A percentile compares a stretch with the other conserved stretches of the same genome.
Evolutionary conservation across 2,113 vertebrate genomes (phyloP).

Genomic region (Scopus umbretta): DNA sequence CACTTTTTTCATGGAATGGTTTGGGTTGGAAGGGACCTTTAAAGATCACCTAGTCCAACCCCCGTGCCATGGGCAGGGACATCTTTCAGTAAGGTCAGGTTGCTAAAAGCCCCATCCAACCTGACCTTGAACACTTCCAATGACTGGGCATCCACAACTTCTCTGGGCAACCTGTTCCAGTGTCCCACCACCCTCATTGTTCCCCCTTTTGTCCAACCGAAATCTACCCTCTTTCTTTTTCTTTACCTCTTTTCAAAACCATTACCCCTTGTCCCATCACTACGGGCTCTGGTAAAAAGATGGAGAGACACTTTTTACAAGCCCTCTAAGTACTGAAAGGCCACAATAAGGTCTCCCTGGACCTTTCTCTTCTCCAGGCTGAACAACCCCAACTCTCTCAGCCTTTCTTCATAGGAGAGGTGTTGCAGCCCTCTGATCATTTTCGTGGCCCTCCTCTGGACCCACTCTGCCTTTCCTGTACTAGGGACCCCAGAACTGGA

Average conservation of each 20-base stretch:
- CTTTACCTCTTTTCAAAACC: background rate
- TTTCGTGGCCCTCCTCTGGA: background rate
- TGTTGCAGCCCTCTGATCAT: background rate
- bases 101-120: background rate
- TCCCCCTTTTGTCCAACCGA: background rate
- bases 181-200: background rate
- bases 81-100: rapidly evolving
- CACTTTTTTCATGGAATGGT: background rate
- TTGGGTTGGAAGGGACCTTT: background rate
- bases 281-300: background rate
- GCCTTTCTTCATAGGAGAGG: background rate
- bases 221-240: background rate
- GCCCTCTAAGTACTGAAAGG: background rate
- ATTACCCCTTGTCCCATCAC: background rate
- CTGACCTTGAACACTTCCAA: background rate
- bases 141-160: background rate
- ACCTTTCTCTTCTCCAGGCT: background rate
- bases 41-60: background rate
- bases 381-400: background rate
- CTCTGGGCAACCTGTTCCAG: background rate
- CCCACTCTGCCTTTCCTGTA: background rate
- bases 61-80: background rate
- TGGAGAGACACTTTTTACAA: background rate
- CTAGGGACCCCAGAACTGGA: background rate
- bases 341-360: background rate